phyloP scores from a whole-genome alignment of 2,888 invertebrate species.

The Melipona beecheii region DNA sequence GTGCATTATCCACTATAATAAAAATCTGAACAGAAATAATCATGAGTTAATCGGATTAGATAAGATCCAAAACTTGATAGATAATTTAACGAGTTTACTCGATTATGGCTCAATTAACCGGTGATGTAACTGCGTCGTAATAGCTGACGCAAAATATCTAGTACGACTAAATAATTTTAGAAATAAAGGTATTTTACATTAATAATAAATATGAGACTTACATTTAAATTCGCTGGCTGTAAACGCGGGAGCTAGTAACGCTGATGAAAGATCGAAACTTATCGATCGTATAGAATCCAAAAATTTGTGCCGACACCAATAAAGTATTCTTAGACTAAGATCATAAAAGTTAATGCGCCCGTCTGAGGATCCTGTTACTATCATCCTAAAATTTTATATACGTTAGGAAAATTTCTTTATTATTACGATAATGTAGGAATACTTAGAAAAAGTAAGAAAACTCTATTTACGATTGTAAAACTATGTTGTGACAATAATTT shows the following conservation, averaged over 20 bases:
- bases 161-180: not conserved
- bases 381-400: conserved; percentile 79
- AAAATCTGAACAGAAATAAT: not conserved
- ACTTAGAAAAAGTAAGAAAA: not conserved
- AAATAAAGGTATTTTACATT: not conserved
- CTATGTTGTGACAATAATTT: not conserved
- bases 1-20: not conserved
- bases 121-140: not conserved
- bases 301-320: conserved; percentile 85
- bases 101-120: not conserved
- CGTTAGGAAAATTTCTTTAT: not conserved
- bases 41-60: not conserved
- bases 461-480: not conserved
- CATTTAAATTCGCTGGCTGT: conserved; percentile 36
- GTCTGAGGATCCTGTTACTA: conserved; percentile 85
- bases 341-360: conserved; percentile 88
- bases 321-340: conserved; percentile 85
- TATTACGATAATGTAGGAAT: not conserved
- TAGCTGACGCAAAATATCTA: not conserved
- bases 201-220: conserved; percentile 25
- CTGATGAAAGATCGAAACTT: conserved; percentile 84
- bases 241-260: conserved; percentile 40
- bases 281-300: conserved; percentile 85
- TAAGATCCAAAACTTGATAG: not conserved
- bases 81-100: not conserved